Conservation (phyloP, 53 echinoderm and acorn worm species). For the Actinopyga echinites region DNA sequence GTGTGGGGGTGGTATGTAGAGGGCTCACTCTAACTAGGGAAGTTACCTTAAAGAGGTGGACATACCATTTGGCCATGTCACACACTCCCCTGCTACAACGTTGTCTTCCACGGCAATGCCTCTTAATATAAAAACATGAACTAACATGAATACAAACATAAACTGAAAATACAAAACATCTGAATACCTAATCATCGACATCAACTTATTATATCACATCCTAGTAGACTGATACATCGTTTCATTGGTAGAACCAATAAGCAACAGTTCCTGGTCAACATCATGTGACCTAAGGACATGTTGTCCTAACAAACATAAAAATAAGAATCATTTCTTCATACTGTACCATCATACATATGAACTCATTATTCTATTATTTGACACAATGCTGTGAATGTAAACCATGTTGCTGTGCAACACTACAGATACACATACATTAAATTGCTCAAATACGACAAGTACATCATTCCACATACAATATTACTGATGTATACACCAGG, state of each 20-base stretch:
- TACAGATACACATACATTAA: neutral
- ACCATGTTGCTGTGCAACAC: neutral
- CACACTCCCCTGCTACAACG: slow-evolving; percentile 59
- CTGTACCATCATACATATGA: neutral
- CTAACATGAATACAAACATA: neutral
- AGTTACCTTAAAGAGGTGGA: too few species aligned
- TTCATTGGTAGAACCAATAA: neutral
- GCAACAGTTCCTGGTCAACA: neutral
- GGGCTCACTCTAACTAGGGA: too few species aligned
- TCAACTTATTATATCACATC: too few species aligned
- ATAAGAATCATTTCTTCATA: neutral
- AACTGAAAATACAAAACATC: too few species aligned
- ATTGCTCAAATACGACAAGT: neutral
- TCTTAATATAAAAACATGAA: neutral
- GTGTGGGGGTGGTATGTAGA: too few species aligned
- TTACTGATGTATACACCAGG: neutral
- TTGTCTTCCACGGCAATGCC: slow-evolving; percentile 42
- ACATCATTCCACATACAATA: neutral
- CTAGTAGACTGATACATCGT: too few species aligned
- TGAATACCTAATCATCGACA: too few species aligned
- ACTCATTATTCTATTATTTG: neutral
- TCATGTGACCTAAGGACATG: neutral
- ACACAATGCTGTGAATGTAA: neutral
- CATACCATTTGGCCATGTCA: too few species aligned
- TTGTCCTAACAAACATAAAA: neutral